Evolutionary conservation across 2,113 vertebrate species (phyloP), one percentile per base, ranked within the genome.

Genomic region (Aphyosemion australe): DNA sequence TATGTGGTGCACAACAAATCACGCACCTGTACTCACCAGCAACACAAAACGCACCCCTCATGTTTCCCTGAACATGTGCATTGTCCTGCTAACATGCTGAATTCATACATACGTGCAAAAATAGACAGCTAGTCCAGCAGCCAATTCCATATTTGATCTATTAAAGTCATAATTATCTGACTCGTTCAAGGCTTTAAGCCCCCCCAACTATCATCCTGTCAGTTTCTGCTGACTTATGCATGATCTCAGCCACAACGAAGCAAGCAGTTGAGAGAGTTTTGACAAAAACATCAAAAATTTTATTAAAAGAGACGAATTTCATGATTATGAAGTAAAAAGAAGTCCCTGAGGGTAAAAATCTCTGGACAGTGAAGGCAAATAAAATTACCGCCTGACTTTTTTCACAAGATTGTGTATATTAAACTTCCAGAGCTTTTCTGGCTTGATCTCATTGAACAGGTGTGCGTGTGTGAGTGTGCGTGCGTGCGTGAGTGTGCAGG

Each of bases 331-430:
- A 8, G 34, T 37, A 7, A 37, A 37, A 37, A 37, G 7, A 37
- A 37, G 34, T 37, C 7, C 6, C 9, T 37, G 34, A 37, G 34
- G 34, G 6, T 37, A 10, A 37, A 37, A 37, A 5, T 37, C 34
- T 37, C 34, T 42, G 37, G 48, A 70, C 50, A 78, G 80, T 73
- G 74, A 78, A 76, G 68, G 61, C 62, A 60, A 65, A 60, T 75
- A 50, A 61, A 77, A 81, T 66, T 55, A 75, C 78, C 58, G 65
- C 58, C 65, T 12, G 19, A 65, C 57, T 83, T n/a, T 72, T 65
- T 52, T 64, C 41, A 61, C 57, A 57, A 80, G 60, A 68, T 79
- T 34, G 75, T 79, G 80, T 37, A 59, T 74, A 89, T 84, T 68
- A 85, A 74, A 62, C 43, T 57, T 66, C 69, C 52, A 15, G 51